phyloP scores from a whole-genome alignment of 23 tunicate genomes.

The Halocynthia aurantium region DNA sequence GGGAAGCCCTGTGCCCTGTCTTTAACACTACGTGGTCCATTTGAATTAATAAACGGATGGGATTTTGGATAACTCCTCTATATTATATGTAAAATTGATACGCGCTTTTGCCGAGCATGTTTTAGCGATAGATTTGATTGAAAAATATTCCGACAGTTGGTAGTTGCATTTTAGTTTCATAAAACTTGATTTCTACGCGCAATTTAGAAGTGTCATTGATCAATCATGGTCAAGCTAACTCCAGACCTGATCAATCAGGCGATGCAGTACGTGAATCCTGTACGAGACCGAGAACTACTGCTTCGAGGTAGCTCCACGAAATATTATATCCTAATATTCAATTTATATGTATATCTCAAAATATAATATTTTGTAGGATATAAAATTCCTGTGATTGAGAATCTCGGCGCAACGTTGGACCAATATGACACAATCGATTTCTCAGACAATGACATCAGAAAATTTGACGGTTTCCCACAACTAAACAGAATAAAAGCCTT shows the following conservation, averaged over 20 bases:
- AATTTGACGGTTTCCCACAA: constrained; percentile 87
- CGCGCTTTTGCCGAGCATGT: no score
- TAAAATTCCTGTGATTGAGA: constrained; percentile 87
- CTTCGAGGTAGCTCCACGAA: constrained; percentile 42
- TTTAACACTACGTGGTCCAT: no score
- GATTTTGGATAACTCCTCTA: no score
- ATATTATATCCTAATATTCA: not conserved
- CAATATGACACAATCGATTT: constrained; percentile 94
- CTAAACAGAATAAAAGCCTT: constrained; percentile 54
- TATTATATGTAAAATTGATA: no score
- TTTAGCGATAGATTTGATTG: no score
- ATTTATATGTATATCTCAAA: not conserved
- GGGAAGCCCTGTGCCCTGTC: no score
- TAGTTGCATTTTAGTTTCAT: no score
- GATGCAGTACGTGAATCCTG: constrained; percentile 82
- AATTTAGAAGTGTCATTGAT: no score
- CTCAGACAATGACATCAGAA: constrained; percentile 89
- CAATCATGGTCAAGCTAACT: constrained; percentile 88
- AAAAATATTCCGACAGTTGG: no score
- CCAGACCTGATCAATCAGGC: constrained; percentile 89
- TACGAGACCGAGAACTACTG: constrained; percentile 78
- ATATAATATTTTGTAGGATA: constrained; percentile 26
- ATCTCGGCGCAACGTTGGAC: constrained; percentile 94
- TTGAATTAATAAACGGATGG: no score
- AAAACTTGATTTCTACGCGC: no score